phyloP scores from a whole-genome alignment of 2,113 vertebrate genomes.

The Pluvialis apricaria region DNA sequence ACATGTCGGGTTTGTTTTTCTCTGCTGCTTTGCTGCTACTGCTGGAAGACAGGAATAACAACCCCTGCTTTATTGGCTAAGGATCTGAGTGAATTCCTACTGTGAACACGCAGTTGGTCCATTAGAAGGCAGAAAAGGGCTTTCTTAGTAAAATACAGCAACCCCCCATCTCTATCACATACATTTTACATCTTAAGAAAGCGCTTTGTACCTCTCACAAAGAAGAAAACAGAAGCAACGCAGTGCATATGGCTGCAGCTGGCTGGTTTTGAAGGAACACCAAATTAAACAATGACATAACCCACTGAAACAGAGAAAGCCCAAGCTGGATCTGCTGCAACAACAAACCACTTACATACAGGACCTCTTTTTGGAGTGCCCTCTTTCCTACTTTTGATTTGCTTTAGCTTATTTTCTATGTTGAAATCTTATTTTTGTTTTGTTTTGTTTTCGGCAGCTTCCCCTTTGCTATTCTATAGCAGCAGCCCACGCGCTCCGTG shows the following conservation, averaged over 20 bases:
- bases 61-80: constrained; percentile 37
- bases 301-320: constrained; percentile 19
- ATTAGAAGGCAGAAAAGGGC: constrained; percentile 43
- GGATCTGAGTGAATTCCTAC: constrained; percentile 40
- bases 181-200: background rate
- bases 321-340: constrained; percentile 1
- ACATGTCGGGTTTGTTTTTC: constrained; percentile 13
- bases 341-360: background rate
- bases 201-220: background rate
- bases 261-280: constrained; percentile 16
- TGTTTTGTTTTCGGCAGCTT: background rate
- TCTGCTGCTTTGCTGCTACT: constrained; percentile 25
- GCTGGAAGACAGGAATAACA: constrained; percentile 46
- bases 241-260: background rate
- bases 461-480: background rate
- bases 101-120: constrained; percentile 31
- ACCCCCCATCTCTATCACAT: background rate
- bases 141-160: constrained; percentile 13
- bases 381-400: background rate
- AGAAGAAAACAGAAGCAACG: background rate
- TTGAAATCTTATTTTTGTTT: background rate
- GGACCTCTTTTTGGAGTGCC: background rate
- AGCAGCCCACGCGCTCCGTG: rapidly evolving
- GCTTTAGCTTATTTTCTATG: background rate
- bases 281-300: constrained; percentile 54